Evolutionary conservation across 1,140 invertebrate genomes (phyloP), one percentile per base, ranked within the genome.

Genomic region (Pseudomyrmex gracilis): DNA sequence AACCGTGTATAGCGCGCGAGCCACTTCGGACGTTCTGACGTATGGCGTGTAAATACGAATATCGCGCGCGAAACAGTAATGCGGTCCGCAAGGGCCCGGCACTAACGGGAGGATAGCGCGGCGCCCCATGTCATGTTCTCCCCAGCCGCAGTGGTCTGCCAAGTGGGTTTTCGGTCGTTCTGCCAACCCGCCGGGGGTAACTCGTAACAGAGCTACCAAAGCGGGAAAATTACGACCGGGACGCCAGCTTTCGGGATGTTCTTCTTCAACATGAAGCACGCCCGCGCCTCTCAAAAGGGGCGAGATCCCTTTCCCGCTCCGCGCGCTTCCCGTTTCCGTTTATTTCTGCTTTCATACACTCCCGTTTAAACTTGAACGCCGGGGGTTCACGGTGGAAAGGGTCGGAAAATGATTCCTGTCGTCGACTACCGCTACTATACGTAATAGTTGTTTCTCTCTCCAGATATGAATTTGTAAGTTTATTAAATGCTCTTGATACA

Each of bases 201-300:
- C 87, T 85, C 83, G 84, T 83, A 78, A 80, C 83, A 63, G 83
- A 88, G 78, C 88, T 84, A 80, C 73, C 86, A 88, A 88, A 83
- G 67, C 73, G 86, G 45, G 53, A 82, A 84, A 88, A 88, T 88
- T 88, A 88, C 87, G 61, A 67, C 68, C 78, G 87, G 68, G 68
- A 83, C 60, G 60, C 58, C 68, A 73, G 86, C 82, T 77, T 86
- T 83, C 55, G 64, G 73, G 24, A 73, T 67, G 53, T 77, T 83
- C 74, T 57, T n/a, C 8, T 76, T 83, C 78, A 73, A 71, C 34
- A 34, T 34, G 63, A 53, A 45, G 67, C 55, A n/a, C 15, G 61
- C 57, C 22, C 22, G 57, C 57, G 49, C 55, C 73, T 77, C 24
- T 49, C 64, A 63, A 86, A 76, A 70, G 76, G 55, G 53, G 53